Evolutionary conservation across 2,797 vertebrate species (phyloP).

Genomic region (Catharus ustulatus): DNA sequence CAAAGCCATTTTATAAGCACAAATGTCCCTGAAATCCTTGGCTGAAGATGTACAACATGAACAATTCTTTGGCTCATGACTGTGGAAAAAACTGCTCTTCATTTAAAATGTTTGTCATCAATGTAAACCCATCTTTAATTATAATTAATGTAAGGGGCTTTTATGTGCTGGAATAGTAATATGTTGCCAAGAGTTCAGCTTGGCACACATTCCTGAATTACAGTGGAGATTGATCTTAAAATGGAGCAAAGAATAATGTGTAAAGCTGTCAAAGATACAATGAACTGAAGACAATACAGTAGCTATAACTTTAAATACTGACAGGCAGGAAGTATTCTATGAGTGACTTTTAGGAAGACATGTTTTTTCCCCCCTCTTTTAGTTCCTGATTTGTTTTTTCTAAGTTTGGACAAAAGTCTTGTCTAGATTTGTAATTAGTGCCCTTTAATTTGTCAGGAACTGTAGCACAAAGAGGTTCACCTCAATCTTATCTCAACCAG

Average conservation of each 20-base stretch:
- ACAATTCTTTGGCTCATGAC: slow-evolving; percentile 41
- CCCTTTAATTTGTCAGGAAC: background rate
- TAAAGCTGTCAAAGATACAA: slow-evolving; percentile 13
- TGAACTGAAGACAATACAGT: background rate
- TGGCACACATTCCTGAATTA: background rate
- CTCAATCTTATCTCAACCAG: background rate
- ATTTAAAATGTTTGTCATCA: slow-evolving; percentile 56
- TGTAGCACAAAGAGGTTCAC: background rate
- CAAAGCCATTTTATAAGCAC: slow-evolving; percentile 20
- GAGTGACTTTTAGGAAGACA: background rate
- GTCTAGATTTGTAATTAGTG: background rate
- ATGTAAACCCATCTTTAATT: slow-evolving; percentile 54
- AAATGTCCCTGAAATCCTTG: slow-evolving; percentile 54
- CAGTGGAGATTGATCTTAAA: slow-evolving; percentile 17
- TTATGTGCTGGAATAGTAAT: slow-evolving; percentile 6
- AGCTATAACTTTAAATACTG: background rate
- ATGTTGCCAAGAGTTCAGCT: background rate
- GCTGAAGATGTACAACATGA: slow-evolving; percentile 33
- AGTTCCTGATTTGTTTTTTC: background rate
- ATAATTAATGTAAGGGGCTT: slow-evolving; percentile 18
- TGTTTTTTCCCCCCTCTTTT: background rate
- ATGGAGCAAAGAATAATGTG: background rate
- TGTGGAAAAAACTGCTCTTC: slow-evolving; percentile 33
- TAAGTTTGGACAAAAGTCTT: background rate
- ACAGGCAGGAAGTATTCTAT: background rate